phyloP scores from a whole-genome alignment of 1,140 invertebrate genomes.

The Sitodiplosis mosellana region DNA sequence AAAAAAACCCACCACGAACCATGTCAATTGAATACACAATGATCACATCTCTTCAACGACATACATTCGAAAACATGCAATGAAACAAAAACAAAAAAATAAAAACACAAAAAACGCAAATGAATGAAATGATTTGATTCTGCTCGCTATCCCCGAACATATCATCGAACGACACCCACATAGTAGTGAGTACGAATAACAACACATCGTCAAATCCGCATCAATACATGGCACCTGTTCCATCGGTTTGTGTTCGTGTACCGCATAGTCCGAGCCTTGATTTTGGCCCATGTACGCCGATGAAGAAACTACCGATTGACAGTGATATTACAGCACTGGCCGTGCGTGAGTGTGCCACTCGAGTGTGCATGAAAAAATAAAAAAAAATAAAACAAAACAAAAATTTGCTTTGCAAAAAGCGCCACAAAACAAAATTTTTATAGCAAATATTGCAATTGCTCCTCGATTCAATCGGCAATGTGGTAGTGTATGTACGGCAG shows the following conservation, averaged over 20 bases:
- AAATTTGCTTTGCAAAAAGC: background rate
- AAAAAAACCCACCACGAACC: no score
- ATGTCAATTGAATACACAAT: no score
- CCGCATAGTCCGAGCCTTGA: constrained; percentile 24
- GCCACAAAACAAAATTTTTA: background rate
- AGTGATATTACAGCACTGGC: constrained; percentile 25
- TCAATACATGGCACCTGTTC: constrained; percentile 18
- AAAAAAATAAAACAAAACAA: background rate
- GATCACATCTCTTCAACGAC: no score
- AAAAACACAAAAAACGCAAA: constrained; percentile 11
- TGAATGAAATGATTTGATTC: constrained; percentile 17
- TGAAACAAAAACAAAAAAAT: constrained; percentile 6
- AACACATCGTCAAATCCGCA: constrained; percentile 8
- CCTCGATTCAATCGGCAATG: background rate
- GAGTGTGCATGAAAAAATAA: background rate
- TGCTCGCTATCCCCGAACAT: no score
- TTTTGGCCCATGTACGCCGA: constrained; percentile 13
- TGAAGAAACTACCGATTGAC: constrained; percentile 10
- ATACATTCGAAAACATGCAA: constrained; percentile 8
- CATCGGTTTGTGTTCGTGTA: constrained; percentile 27
- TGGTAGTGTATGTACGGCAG: no score
- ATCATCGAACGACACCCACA: background rate
- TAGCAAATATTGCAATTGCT: background rate
- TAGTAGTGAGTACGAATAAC: constrained; percentile 9
- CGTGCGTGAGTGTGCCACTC: constrained; percentile 24